Percentiles rank a stretch among this genome's conserved stretches.
Conservation (phyloP, 2,797 vertebrate genomes). For the Stomatorhinus walkeri region DNA sequence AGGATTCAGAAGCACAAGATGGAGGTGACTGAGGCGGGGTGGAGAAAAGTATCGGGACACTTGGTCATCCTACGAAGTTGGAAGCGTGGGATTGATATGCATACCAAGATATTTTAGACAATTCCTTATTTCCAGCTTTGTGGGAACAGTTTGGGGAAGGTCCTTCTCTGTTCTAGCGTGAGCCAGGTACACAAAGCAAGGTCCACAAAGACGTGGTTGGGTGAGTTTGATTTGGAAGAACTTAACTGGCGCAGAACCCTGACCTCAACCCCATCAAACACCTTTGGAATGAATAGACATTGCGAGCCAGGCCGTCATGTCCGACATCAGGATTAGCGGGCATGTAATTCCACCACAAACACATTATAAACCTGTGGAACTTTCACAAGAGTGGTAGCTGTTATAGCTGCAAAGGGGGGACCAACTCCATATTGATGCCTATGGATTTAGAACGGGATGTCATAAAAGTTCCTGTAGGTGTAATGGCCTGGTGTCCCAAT, state of each 20-base stretch:
- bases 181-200: not conserved
- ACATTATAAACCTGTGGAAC: not conserved
- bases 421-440: not conserved
- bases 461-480: not conserved
- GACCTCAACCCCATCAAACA: not conserved
- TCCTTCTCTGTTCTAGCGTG: not conserved
- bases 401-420: not conserved
- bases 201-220: not conserved
- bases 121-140: not conserved
- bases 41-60: not conserved
- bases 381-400: not conserved
- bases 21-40: constrained; percentile 61
- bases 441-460: not conserved
- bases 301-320: not conserved
- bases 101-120: not conserved
- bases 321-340: not conserved
- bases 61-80: not conserved
- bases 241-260: not conserved
- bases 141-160: not conserved
- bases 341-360: not conserved
- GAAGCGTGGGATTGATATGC: not conserved
- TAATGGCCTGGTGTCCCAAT: not conserved
- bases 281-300: not conserved
- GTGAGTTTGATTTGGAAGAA: not conserved
- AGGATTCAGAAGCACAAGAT: constrained; percentile 48